Evolutionary conservation across 2,888 invertebrate species (phyloP), one percentile per base, ranked within the genome.

Genomic region (Branchellion lobata): DNA sequence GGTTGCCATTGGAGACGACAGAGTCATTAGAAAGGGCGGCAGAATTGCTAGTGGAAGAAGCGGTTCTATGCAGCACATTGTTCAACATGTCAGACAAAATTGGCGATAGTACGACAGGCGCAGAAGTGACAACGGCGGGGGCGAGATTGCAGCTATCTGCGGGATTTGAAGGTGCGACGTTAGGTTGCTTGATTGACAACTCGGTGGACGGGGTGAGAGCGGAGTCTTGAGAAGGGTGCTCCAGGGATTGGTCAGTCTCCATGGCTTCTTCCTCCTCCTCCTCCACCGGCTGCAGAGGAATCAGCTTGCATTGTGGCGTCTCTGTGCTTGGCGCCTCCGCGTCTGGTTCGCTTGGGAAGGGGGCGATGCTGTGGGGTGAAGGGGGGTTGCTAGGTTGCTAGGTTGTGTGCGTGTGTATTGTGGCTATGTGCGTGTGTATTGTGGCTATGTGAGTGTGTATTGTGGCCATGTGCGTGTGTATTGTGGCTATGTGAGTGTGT

Each of bases 341-440:
- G 8, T 77, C 77, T 1, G 77, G 77, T 21, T 77, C 77, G 0
- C 24, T 34, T 1, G 77, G 77, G 27, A 34, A 77, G 57, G 61
- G 61, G 1, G 65, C 34, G 65, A 77, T 61, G 24, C 77, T 77
- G 29, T n/a, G n/a, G n/a, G 24, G 51, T n/a, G 8, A 8, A 27
- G 65, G 29, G 29, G 29, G 29, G 8, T 65, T 11, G 65, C 11
- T 18, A 51, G 11, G 11, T 18, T 18, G 11, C 51, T 18, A 51
- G 11, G 51, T n/a, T n/a, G n/a, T n/a, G n/a, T n/a, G n/a, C n/a
- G n/a, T n/a, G n/a, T n/a, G n/a, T n/a, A n/a, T n/a, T n/a, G n/a
- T n/a, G n/a, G n/a, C n/a, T n/a, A n/a, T n/a, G n/a, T n/a, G n/a
- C n/a, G n/a, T n/a, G n/a, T n/a, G n/a, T n/a, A n/a, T n/a, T n/a